Evolutionary conservation across 2,113 vertebrate genomes (phyloP).

Genomic region (Atractosteus spatula): DNA sequence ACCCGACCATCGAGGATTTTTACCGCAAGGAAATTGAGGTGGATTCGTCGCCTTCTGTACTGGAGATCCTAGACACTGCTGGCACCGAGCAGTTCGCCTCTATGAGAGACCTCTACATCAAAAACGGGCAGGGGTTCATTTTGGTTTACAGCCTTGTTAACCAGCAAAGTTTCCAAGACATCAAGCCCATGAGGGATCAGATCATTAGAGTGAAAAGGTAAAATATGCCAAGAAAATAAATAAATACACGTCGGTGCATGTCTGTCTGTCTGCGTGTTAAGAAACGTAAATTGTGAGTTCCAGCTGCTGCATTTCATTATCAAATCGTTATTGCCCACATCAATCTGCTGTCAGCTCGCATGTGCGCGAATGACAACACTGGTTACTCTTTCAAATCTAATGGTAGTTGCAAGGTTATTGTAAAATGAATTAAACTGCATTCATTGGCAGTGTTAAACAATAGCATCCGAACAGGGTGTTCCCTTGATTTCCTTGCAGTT

Average conservation of each 20-base stretch:
- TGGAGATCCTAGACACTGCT: conserved; percentile 94
- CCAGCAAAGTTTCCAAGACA: conserved; percentile 96
- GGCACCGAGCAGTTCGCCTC: conserved; percentile 95
- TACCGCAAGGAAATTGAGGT: conserved; percentile 97
- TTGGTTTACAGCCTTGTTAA: conserved; percentile 93
- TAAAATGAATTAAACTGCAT: too few species aligned
- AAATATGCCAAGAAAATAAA: conserved; percentile 28
- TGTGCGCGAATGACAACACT: too few species aligned
- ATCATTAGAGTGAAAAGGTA: conserved; percentile 96
- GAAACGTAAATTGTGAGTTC: too few species aligned
- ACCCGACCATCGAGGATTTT: conserved; percentile 95
- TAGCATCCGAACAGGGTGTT: too few species aligned
- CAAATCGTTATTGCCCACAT: too few species aligned
- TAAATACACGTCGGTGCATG: not conserved
- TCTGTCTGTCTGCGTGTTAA: too few species aligned
- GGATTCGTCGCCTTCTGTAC: conserved; percentile 90
- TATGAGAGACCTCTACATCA: conserved; percentile 96
- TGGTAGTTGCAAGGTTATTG: too few species aligned
- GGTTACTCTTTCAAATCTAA: too few species aligned
- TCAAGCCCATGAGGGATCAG: conserved; percentile 93
- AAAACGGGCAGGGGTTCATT: conserved; percentile 93
- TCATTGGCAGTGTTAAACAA: too few species aligned
- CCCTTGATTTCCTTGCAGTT: too few species aligned
- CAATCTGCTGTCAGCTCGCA: too few species aligned
- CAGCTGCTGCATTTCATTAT: too few species aligned